Evolutionary conservation across 2,888 invertebrate species (phyloP), one percentile per base, ranked within the genome.

Genomic region (Listrodromus nycthemerus): DNA sequence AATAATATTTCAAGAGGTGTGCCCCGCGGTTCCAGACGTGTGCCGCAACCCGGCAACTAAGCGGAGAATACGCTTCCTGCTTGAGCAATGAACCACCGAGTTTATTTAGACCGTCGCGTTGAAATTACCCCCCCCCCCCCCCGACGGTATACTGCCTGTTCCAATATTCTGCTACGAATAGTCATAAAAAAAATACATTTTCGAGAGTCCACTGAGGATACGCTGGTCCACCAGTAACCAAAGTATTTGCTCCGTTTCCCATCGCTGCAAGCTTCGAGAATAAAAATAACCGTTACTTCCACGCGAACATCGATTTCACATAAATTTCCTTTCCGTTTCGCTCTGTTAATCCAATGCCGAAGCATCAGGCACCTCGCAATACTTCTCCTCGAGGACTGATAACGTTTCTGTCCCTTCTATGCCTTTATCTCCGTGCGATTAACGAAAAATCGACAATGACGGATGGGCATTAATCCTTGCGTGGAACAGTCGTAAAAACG

Each of bases 61-160:
- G 30, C 65, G 58, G 61, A 13, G 41, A 0, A 16, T 16, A 45
- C 61, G 33, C 19, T n/a, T 52, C 48, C 76, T 67, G 41, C 73
- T 85, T 65, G 73, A 65, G 77, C 85, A 81, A 82, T 86, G 79
- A 83, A 85, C 86, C 80, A 58, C 63, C 65, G 80, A 69, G 73
- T 78, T 82, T 84, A 86, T 85, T 84, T 82, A 82, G 85, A 81
- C 80, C 77, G 55, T 41, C 73, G 61, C 78, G 82, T 84, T 85
- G 82, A 86, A 83, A 66, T 85, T 84, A 73, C 76, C 84, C 81
- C 69, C 3, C 61, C n/a, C 50, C 58, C 24, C 52, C 67, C 41
- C 13, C 45, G 69, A 69, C 10, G 24, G 61, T 61, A 67, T 33
- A 37, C 41, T 76, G 55, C 75, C 27, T 30, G 45, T 4, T 5